Evolutionary conservation across 2,888 invertebrate species (phyloP).

Genomic region (Drosophila fulvimacula): DNA sequence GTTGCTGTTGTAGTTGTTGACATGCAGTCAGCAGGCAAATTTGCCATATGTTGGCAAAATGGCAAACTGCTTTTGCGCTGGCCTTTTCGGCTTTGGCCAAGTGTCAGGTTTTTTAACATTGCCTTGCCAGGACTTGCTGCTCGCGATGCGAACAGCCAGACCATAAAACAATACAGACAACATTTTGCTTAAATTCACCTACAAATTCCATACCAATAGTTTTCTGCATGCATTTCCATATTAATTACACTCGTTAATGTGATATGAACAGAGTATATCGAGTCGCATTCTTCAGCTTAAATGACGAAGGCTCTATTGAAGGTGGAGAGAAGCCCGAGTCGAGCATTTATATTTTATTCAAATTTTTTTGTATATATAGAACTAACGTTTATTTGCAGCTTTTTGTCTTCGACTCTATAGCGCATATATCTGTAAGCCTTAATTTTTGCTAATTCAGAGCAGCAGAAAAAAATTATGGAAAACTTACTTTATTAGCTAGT

Average conservation of each 20-base stretch:
- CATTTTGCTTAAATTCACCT: neutral
- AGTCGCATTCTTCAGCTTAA: too few relatives aligned
- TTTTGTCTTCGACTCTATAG: too few relatives aligned
- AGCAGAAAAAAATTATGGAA: too few relatives aligned
- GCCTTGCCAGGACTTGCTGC: conserved; percentile 37
- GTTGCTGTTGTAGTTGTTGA: conserved; percentile 40
- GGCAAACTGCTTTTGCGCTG: conserved; percentile 59
- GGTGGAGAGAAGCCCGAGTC: too few relatives aligned
- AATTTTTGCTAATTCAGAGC: too few relatives aligned
- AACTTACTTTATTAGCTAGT: too few relatives aligned
- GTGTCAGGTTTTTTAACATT: conserved; percentile 53
- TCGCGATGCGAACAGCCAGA: conserved; percentile 24
- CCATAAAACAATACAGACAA: conserved; percentile 34
- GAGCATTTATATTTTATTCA: too few relatives aligned
- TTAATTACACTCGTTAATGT: neutral
- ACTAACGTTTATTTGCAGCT: too few relatives aligned
- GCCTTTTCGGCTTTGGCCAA: conserved; percentile 40
- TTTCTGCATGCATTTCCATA: neutral
- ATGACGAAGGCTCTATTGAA: too few relatives aligned
- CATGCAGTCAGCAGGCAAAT: conserved; percentile 65
- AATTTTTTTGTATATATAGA: too few relatives aligned
- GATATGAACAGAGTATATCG: neutral
- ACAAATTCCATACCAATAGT: conserved; percentile 5
- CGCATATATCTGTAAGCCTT: too few relatives aligned
- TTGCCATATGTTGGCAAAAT: conserved; percentile 75